These are phyloP conservation scores for Maconellicoccus hirsutus DNA, from an alignment of 1,140 invertebrate species.

Conservation along the genomic window DNA sequence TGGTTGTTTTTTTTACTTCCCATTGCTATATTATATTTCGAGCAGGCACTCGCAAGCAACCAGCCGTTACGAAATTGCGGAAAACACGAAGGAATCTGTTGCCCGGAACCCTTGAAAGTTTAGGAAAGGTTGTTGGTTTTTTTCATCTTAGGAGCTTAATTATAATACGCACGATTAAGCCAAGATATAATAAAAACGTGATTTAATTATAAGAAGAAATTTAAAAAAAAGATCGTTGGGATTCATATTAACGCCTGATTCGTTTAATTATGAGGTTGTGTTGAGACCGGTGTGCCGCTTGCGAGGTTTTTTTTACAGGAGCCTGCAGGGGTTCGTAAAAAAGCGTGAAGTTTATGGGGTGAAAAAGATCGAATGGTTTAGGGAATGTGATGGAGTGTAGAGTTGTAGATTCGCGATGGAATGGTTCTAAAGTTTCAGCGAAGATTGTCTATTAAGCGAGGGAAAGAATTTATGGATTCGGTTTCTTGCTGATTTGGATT, in stretches of 20 bases:
- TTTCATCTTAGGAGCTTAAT: neutral
- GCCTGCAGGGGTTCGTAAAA: no score
- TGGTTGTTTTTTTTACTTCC: no score
- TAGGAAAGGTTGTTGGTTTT: neutral
- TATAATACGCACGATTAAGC: neutral
- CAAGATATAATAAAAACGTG: neutral
- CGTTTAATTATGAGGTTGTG: neutral
- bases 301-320: no score
- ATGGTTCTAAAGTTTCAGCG: no score
- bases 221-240: neutral
- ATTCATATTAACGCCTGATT: neutral
- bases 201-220: conserved; percentile 6
- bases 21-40: neutral
- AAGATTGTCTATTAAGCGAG: no score
- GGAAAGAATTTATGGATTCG: no score
- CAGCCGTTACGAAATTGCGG: neutral
- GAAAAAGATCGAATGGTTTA: no score
- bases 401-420: no score
- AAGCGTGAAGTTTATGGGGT: no score
- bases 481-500: no score
- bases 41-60: neutral
- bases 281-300: no score
- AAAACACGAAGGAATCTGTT: neutral
- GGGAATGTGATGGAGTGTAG: no score
- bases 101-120: neutral